A percentile compares a stretch with the other conserved stretches of the same genome.
Evolutionary conservation across 2,888 invertebrate genomes (phyloP).

Genomic region (Ectobius pallidus): DNA sequence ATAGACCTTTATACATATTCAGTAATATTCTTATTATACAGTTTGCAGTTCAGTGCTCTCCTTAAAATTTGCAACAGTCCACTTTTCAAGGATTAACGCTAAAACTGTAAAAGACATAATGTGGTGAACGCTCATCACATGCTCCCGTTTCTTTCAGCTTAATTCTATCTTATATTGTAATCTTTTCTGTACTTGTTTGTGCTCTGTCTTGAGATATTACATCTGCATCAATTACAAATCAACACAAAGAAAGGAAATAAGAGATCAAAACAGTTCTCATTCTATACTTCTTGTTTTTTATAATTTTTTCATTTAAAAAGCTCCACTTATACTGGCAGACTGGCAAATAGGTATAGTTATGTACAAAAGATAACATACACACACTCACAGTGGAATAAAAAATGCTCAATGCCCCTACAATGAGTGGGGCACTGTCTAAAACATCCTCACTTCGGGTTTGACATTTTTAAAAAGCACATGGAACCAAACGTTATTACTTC

Average conservation of each 20-base stretch:
- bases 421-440: too few relatives aligned
- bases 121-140: not conserved
- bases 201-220: not conserved
- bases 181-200: not conserved
- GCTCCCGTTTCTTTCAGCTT: not conserved
- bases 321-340: not conserved
- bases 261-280: conserved; percentile 1
- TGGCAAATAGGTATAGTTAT: not conserved
- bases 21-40: too few relatives aligned
- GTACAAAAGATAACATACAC: conserved; percentile 1
- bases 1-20: too few relatives aligned
- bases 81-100: too few relatives aligned
- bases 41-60: too few relatives aligned
- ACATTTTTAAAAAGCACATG: too few relatives aligned
- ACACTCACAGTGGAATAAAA: not conserved
- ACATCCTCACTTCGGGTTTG: too few relatives aligned
- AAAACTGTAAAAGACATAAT: too few relatives aligned
- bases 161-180: not conserved
- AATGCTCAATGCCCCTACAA: not conserved
- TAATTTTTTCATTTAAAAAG: not conserved
- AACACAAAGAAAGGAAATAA: not conserved
- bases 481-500: too few relatives aligned
- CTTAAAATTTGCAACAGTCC: too few relatives aligned
- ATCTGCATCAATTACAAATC: not conserved
- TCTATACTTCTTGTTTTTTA: not conserved